Conservation (phyloP, 2,113 vertebrate species). For the Sylvicapra grimmia region DNA sequence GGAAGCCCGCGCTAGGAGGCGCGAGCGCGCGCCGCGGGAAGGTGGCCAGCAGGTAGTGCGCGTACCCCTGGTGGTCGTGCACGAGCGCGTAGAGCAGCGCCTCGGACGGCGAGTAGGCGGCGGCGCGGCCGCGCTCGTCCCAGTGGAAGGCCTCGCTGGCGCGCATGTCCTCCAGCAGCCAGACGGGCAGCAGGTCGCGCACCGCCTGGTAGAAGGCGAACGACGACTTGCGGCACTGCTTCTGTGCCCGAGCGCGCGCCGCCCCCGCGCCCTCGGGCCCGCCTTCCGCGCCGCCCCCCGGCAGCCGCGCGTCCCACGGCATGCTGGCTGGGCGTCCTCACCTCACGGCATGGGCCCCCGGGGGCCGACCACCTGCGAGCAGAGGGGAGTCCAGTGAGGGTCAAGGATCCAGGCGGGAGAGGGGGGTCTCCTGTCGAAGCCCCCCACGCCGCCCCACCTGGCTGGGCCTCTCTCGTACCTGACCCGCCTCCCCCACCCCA, state of each 20-base stretch:
- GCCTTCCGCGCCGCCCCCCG: slow-evolving; percentile 62
- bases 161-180: slow-evolving; percentile 94
- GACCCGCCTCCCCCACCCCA: neutral
- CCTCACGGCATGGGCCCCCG: slow-evolving; percentile 14
- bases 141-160: slow-evolving; percentile 93
- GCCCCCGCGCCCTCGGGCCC: slow-evolving; percentile 76
- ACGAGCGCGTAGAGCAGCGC: slow-evolving; percentile 94
- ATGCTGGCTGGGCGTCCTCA: slow-evolving; percentile 57
- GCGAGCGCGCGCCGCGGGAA: slow-evolving; percentile 83
- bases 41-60: slow-evolving; percentile 84
- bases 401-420: neutral
- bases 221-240: slow-evolving; percentile 89
- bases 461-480: neutral
- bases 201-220: slow-evolving; percentile 95
- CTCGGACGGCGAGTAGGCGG: slow-evolving; percentile 88
- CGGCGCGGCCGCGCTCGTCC: slow-evolving; percentile 89
- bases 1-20: slow-evolving; percentile 85
- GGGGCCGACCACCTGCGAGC: neutral
- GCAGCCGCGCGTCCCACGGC: slow-evolving; percentile 81
- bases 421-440: neutral
- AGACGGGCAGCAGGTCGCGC: slow-evolving; percentile 88
- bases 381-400: neutral
- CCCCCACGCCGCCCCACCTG: neutral
- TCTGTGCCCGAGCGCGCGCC: slow-evolving; percentile 81
- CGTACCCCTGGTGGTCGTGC: slow-evolving; percentile 93